These are phyloP conservation scores for Reticulitermes speratus DNA, from an alignment of 1,140 invertebrate genomes.

Conservation along the genomic window DNA sequence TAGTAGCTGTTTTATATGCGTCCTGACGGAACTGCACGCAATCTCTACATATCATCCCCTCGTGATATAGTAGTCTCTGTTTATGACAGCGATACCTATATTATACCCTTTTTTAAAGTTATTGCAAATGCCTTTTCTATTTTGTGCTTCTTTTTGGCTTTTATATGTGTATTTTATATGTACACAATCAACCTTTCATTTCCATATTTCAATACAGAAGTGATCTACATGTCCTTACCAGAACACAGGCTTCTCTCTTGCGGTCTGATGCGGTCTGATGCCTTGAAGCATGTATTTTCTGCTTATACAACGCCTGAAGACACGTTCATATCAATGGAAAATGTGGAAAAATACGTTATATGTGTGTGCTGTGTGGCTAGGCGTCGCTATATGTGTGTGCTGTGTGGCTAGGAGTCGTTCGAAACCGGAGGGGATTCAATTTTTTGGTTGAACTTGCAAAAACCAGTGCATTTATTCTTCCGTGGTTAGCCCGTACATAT, in stretches of 20 bases:
- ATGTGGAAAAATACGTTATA: no score
- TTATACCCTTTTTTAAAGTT: conserved; percentile 1
- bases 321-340: no score
- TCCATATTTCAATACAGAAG: neutral
- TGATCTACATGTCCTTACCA: neutral
- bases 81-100: neutral
- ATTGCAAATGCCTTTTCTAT: conserved; percentile 16
- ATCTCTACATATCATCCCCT: neutral
- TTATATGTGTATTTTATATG: neutral
- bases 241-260: neutral
- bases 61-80: neutral
- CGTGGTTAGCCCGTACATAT: no score
- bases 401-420: no score
- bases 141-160: neutral
- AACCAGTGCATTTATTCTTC: no score
- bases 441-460: no score
- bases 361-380: no score
- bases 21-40: neutral
- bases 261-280: no score
- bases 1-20: neutral
- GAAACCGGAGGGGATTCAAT: no score
- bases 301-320: no score
- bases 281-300: no score
- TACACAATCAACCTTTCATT: conserved; percentile 1
- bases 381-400: no score